These are phyloP conservation scores for Paracyclopina nana DNA, from an alignment of 1,140 invertebrate genomes.

Conservation along the genomic window DNA sequence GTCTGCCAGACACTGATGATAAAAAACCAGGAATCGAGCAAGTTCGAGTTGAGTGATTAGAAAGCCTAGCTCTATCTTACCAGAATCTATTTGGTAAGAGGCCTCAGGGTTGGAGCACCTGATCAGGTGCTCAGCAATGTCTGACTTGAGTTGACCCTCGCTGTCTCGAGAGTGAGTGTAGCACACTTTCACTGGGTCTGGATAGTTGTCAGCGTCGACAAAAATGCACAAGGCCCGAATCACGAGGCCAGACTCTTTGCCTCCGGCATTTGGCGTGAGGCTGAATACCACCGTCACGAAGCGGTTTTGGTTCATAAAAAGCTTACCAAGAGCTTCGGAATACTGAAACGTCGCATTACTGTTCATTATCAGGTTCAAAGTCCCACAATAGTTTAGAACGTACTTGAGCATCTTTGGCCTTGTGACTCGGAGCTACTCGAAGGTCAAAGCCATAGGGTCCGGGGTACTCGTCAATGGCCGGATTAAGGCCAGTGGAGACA, in stretches of 20 bases:
- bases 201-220: not conserved
- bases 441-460: not conserved
- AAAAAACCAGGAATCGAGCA: not conserved
- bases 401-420: not conserved
- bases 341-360: not conserved
- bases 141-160: not conserved
- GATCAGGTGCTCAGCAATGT: not conserved
- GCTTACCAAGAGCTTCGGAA: not conserved
- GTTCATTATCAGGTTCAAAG: not conserved
- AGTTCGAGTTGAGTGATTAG: not conserved
- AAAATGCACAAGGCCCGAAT: not conserved
- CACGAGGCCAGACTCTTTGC: not conserved
- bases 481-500: too few relatives aligned
- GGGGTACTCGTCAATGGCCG: too few relatives aligned
- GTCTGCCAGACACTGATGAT: not conserved
- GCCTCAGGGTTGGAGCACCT: not conserved
- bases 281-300: not conserved
- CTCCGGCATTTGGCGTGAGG: not conserved
- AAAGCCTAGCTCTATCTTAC: not conserved
- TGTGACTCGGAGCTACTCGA: not conserved
- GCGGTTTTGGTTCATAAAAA: not conserved
- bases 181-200: not conserved
- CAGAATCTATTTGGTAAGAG: not conserved
- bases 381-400: not conserved
- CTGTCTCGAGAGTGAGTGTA: not conserved